A percentile compares a stretch with the other conserved stretches of the same genome.
Conservation (phyloP, 2,113 vertebrate species). For the Acrocephalus arundinaceus region DNA sequence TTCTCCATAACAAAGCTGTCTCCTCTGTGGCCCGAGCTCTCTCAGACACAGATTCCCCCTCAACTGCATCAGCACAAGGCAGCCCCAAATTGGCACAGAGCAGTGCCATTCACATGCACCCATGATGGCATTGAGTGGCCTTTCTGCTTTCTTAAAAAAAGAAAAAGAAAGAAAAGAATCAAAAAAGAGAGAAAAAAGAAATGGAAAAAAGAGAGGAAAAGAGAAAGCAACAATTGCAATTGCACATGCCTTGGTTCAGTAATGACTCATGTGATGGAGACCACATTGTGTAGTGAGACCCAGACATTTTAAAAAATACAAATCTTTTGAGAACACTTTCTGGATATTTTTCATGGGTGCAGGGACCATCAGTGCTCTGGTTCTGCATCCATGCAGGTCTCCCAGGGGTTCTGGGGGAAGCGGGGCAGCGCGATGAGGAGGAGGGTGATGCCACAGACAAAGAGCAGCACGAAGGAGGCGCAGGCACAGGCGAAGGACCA, state of each 20-base stretch:
- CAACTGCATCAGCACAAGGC: neutral
- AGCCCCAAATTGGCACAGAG: neutral
- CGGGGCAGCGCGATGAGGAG: slow-evolving; percentile 92
- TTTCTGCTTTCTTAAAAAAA: neutral
- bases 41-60: neutral
- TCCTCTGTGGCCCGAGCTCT: neutral
- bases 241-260: neutral
- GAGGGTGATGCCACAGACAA: slow-evolving; percentile 85
- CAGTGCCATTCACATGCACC: neutral
- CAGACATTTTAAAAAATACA: neutral
- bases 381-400: slow-evolving; percentile 96
- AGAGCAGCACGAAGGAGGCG: slow-evolving; percentile 85
- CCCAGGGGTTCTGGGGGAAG: slow-evolving; percentile 97
- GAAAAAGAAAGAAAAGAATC: neutral
- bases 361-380: slow-evolving; percentile 76
- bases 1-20: neutral
- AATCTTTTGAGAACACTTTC: neutral
- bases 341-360: neutral
- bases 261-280: neutral
- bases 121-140: neutral
- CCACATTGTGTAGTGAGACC: neutral
- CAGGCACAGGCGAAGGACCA: slow-evolving; percentile 96
- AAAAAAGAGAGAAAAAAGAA: neutral
- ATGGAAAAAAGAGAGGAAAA: neutral
- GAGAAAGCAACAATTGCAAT: neutral